Conservation (phyloP, 1,140 invertebrate genomes). For the Liolophura sinensis region DNA sequence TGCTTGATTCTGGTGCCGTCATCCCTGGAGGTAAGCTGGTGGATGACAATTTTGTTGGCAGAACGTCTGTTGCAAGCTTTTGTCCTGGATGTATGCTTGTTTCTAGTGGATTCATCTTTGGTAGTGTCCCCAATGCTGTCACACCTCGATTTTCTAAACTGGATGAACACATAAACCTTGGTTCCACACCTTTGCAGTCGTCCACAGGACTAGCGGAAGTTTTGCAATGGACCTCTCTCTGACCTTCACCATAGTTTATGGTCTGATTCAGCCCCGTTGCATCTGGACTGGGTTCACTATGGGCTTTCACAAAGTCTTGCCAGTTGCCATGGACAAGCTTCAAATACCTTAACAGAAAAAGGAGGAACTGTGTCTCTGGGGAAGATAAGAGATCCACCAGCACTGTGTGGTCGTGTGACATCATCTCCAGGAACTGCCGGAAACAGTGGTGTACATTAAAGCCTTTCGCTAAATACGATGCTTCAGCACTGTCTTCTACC, state of each 20-base stretch:
- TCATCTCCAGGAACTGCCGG: too few relatives aligned
- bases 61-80: too few relatives aligned
- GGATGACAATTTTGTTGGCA: too few relatives aligned
- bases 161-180: background rate
- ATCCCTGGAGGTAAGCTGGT: too few relatives aligned
- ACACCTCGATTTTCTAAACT: background rate
- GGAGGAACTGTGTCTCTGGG: conserved; percentile 87
- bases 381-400: conserved; percentile 85
- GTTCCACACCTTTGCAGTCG: background rate
- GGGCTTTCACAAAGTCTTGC: conserved; percentile 12
- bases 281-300: background rate
- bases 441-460: too few relatives aligned
- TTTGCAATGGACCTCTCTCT: conserved; percentile 1
- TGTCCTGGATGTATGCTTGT: too few relatives aligned
- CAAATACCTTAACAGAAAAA: conserved; percentile 82
- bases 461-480: too few relatives aligned
- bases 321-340: conserved; percentile 69
- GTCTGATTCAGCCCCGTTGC: background rate
- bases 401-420: conserved; percentile 70
- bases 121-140: background rate
- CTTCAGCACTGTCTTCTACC: too few relatives aligned
- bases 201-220: background rate
- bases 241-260: background rate
- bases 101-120: too few relatives aligned
- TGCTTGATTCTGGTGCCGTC: too few relatives aligned